Evolutionary conservation across 2,888 invertebrate genomes (phyloP), one percentile per base, ranked within the genome.

Genomic region (Unio pictorum): DNA sequence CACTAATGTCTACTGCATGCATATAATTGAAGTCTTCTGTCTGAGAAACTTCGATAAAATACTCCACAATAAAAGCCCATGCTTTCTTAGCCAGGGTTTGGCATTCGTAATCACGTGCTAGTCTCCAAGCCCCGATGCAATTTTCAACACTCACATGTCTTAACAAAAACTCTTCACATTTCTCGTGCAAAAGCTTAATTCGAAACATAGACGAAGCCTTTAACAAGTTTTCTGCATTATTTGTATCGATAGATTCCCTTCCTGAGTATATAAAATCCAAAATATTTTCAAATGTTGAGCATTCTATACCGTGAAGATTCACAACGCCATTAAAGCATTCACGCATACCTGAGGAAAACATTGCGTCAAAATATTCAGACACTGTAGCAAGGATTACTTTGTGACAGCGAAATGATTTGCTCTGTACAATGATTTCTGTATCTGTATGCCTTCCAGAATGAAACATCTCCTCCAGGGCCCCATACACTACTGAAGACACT

Each of bases 171-270:
- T 94, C 93, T 84, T 94, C 95, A 90, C 96, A 96, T 58, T 94
- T 92, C 74, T 94, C 93, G 67, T 95, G 92, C 58, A 96, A 93
- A 0, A 95, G 95, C 66, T 94, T 91, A 83, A 97, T 94, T 82
- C 95, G 94, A 68, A 97, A 93, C 87, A 96, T 95, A 90, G 96
- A 96, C 3, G 96, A 95, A 0, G 95, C 94, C 85, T 94, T 93
- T 20, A 97, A 91, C 1, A 86, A 70, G 30, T 86, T 84, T 84
- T 94, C 94, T 0, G 96, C 96, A 87, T 96, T 97, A 62, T 93
- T 92, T 61, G 93, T 93, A 72, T 92, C 94, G 30, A 97, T 93
- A 73, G 93, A 93, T 69, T 95, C 93, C 79, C 94, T 93, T 67
- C 96, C 93, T 61, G 95, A 91, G 89, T 97, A 97, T 0, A 96